Evolutionary conservation across 2,888 invertebrate genomes (phyloP).

Genomic region (Clanis bilineata): DNA sequence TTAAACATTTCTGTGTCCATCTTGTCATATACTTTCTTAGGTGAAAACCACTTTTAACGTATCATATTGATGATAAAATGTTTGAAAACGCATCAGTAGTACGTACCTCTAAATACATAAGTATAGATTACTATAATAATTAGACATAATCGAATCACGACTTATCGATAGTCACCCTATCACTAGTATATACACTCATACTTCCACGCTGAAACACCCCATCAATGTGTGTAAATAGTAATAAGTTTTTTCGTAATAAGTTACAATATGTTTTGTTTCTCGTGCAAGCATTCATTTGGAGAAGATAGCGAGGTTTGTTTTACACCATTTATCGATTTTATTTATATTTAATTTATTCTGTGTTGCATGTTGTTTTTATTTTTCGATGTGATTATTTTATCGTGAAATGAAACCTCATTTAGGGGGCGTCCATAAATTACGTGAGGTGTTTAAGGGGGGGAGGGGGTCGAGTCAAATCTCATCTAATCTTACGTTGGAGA

Average conservation of each 20-base stretch:
- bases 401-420: neutral
- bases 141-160: neutral
- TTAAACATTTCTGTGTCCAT: no score
- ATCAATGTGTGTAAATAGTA: slow-evolving; percentile 11
- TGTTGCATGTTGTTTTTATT: slow-evolving; percentile 12
- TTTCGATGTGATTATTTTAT: slow-evolving; percentile 14
- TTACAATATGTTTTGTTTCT: slow-evolving; percentile 55
- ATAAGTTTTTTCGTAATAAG: slow-evolving; percentile 26
- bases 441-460: no score
- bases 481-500: no score
- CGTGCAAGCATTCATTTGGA: slow-evolving; percentile 83
- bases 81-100: no score
- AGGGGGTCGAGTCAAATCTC: no score
- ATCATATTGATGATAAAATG: no score
- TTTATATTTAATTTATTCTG: slow-evolving; percentile 15
- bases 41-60: no score
- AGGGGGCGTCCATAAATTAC: no score
- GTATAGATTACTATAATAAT: no score
- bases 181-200: neutral
- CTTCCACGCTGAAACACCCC: slow-evolving; percentile 3
- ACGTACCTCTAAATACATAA: no score
- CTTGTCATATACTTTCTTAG: no score
- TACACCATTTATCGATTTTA: slow-evolving; percentile 14
- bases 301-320: slow-evolving; percentile 83
- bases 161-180: slow-evolving; percentile 4